These are phyloP conservation scores for Podabrus alpinus DNA, from an alignment of 2,888 invertebrate species.

Conservation along the genomic window DNA sequence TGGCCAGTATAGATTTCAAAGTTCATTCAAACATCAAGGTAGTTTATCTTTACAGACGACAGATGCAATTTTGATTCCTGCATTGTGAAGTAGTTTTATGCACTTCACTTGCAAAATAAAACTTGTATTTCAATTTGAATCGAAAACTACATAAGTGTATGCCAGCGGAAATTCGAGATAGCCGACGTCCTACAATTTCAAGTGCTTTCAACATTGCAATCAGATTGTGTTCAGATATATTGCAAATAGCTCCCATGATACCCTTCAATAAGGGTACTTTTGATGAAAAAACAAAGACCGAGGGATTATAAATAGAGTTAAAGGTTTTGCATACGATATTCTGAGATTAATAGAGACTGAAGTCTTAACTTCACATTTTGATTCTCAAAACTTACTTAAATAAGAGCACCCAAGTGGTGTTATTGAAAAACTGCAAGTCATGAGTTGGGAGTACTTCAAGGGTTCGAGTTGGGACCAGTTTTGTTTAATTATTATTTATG, in stretches of 20 bases:
- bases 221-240: conserved; percentile 19
- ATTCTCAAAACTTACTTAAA: too few species aligned
- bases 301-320: conserved; percentile 28
- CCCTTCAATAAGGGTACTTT: conserved; percentile 26
- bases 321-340: conserved; percentile 17
- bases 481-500: too few species aligned
- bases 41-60: not conserved
- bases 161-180: conserved; percentile 23
- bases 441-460: too few species aligned
- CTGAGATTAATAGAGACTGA: too few species aligned
- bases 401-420: too few species aligned
- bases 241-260: conserved; percentile 24
- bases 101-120: conserved; percentile 4
- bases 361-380: too few species aligned
- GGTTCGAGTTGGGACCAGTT: too few species aligned
- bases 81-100: not conserved
- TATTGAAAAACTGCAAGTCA: too few species aligned
- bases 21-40: not conserved
- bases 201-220: conserved; percentile 22
- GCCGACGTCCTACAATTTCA: conserved; percentile 18
- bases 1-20: not conserved
- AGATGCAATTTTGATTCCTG: not conserved
- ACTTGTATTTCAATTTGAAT: conserved; percentile 9
- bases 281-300: conserved; percentile 29
- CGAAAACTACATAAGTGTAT: not conserved